phyloP scores from a whole-genome alignment of 2,113 vertebrate species.

The Nycticorax nycticorax region DNA sequence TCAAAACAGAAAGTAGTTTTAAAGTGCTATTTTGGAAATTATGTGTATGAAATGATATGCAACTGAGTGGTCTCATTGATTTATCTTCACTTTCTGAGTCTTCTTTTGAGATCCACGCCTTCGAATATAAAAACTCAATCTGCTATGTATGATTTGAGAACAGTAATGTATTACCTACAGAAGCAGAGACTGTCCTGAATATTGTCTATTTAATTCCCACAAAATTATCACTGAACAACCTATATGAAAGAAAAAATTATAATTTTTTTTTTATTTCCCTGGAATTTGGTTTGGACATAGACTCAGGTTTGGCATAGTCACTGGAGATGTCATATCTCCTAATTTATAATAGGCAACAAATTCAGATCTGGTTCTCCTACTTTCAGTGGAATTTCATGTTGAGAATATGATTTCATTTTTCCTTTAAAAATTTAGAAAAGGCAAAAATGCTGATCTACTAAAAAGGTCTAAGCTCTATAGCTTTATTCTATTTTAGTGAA shows the following conservation, averaged over 20 bases:
- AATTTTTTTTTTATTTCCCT: not conserved
- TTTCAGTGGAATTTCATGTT: not conserved
- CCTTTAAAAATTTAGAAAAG: not conserved
- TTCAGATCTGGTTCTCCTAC: not conserved
- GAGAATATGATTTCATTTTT: not conserved
- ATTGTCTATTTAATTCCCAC: not conserved
- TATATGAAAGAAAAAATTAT: not conserved
- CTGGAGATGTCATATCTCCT: not conserved
- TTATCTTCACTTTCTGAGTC: not conserved
- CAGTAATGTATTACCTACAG: not conserved
- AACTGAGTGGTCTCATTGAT: not conserved
- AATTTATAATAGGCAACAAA: not conserved
- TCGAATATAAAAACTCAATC: not conserved
- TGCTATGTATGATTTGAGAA: not conserved
- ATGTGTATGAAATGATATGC: not conserved
- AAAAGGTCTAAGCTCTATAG: not conserved
- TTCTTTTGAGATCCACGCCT: not conserved
- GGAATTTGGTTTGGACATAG: not conserved
- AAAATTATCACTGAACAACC: not conserved
- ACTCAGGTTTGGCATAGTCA: not conserved
- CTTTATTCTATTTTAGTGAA: not conserved
- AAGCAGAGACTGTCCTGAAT: not conserved
- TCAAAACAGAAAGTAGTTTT: not conserved
- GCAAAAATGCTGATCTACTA: not conserved
- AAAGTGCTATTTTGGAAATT: not conserved